Evolutionary conservation across 2,113 vertebrate species (phyloP).

Genomic region (Haliaeetus leucogaster): DNA sequence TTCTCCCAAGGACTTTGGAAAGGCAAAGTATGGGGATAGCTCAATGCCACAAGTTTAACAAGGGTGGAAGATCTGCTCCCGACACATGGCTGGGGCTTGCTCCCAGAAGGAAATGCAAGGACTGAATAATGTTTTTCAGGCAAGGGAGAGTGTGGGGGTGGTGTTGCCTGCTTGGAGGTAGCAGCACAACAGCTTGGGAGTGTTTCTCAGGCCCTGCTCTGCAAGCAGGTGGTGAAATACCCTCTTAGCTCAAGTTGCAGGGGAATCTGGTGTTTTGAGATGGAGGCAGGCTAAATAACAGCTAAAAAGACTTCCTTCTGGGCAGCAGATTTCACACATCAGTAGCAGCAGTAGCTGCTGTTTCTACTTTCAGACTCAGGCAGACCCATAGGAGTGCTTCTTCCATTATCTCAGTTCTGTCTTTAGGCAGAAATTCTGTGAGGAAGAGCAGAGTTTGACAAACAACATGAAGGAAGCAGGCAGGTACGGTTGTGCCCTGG

Average conservation of each 20-base stretch:
- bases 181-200: background rate
- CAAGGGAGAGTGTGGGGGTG: background rate
- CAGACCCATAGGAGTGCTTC: background rate
- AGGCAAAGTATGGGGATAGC: background rate
- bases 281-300: background rate
- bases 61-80: background rate
- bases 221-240: background rate
- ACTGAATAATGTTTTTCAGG: background rate
- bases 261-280: background rate
- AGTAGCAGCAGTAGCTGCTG: background rate
- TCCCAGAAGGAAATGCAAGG: background rate
- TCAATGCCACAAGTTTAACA: background rate
- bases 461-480: background rate
- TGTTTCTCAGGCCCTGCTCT: background rate
- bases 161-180: background rate
- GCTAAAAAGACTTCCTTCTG: background rate
- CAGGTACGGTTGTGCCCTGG: background rate
- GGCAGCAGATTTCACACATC: background rate
- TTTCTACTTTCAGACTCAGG: background rate
- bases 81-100: background rate
- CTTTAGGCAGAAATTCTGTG: background rate
- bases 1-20: background rate
- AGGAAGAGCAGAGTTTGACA: background rate
- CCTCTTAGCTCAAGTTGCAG: background rate
- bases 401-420: background rate